phyloP scores from a whole-genome alignment of 2,888 invertebrate species.

The Noctua pronuba region DNA sequence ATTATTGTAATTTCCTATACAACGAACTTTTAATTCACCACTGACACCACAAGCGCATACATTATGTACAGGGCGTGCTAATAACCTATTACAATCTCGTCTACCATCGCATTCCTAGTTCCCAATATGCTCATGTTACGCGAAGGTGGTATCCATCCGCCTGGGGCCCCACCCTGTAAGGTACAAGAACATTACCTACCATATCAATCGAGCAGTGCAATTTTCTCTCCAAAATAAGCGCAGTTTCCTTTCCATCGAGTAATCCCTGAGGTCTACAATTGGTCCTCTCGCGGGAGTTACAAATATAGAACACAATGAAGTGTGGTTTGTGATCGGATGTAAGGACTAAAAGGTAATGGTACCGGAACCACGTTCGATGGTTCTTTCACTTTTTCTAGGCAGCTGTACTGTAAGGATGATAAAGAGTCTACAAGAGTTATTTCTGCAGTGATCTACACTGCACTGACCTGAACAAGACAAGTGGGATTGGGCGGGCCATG shows the following conservation, averaged over 20 bases:
- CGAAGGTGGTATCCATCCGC: conserved; percentile 51
- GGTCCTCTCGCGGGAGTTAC: conserved; percentile 67
- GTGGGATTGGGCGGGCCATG: too few relatives aligned
- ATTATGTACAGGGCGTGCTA: conserved; percentile 12
- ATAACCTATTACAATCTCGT: conserved; percentile 43
- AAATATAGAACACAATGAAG: conserved; percentile 75
- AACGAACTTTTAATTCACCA: background rate
- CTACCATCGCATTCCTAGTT: conserved; percentile 42
- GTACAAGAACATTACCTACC: conserved; percentile 52
- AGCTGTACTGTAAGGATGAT: conserved; percentile 11
- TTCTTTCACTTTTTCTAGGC: conserved; percentile 52
- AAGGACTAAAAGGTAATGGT: conserved; percentile 46
- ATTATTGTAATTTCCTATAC: background rate
- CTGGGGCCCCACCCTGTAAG: conserved; percentile 53
- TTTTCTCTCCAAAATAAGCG: conserved; percentile 70
- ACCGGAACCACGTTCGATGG: conserved; percentile 56
- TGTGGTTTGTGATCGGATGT: conserved; percentile 54
- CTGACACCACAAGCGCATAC: background rate
- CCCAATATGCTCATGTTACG: conserved; percentile 50
- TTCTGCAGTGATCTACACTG: too few relatives aligned
- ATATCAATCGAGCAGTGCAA: conserved; percentile 59
- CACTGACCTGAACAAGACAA: too few relatives aligned
- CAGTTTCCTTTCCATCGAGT: conserved; percentile 72
- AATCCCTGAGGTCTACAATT: conserved; percentile 64
- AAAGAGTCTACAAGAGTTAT: background rate